These are phyloP conservation scores for Phylloscopus trochiloides DNA, from an alignment of 2,113 vertebrate species.

Conservation along the genomic window DNA sequence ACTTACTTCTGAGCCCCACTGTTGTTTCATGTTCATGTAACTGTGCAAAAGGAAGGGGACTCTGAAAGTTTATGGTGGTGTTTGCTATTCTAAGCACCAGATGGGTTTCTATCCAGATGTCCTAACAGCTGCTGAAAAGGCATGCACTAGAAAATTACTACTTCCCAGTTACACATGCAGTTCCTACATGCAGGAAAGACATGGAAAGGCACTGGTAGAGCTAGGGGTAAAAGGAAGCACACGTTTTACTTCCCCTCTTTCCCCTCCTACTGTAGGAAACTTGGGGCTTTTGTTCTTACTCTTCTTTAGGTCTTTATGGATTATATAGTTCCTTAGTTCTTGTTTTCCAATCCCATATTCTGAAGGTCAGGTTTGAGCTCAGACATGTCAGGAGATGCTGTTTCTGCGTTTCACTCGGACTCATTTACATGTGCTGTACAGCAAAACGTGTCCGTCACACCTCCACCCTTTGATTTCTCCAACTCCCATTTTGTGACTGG, in stretches of 20 bases:
- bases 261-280: neutral
- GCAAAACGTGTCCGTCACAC: neutral
- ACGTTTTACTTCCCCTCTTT: neutral
- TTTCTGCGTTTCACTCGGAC: neutral
- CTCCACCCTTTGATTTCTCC: neutral
- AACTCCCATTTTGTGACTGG: neutral
- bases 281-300: neutral
- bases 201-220: neutral
- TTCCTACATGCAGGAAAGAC: neutral
- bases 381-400: neutral
- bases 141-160: neutral
- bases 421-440: neutral
- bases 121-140: conserved; percentile 29
- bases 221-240: neutral
- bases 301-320: neutral
- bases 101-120: conserved; percentile 32
- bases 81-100: neutral
- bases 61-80: neutral
- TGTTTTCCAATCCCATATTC: neutral
- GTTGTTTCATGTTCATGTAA: neutral
- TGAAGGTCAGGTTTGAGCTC: neutral
- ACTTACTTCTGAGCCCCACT: neutral
- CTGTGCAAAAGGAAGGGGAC: neutral
- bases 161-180: neutral
- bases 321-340: neutral